These are phyloP conservation scores for Carassius auratus DNA, from an alignment of 2,113 vertebrate species.

Conservation along the genomic window DNA sequence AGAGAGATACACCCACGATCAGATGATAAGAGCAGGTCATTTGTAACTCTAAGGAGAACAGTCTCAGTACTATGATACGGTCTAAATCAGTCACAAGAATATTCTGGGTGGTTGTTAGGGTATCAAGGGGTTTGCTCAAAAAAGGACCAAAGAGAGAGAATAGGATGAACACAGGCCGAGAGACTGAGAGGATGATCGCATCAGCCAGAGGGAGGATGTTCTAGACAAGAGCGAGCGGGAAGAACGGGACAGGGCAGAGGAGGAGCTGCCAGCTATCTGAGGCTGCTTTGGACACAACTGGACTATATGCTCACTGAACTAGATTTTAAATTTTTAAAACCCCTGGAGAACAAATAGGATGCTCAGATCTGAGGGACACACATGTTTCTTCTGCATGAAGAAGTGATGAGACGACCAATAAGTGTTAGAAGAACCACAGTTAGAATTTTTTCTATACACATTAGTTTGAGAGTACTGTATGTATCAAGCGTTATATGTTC, in stretches of 20 bases:
- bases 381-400: neutral
- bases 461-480: neutral
- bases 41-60: too few relatives aligned
- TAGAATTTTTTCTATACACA: neutral
- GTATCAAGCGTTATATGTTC: neutral
- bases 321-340: neutral
- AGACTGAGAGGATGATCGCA: neutral
- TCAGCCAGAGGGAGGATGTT: conserved; percentile 5
- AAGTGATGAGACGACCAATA: conserved; percentile 2
- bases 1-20: too few relatives aligned
- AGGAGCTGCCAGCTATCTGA: neutral
- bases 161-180: neutral
- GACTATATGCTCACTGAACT: neutral
- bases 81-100: too few relatives aligned
- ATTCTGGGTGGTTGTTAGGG: neutral
- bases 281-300: neutral
- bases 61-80: too few relatives aligned
- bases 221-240: neutral
- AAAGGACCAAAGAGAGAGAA: neutral
- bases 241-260: neutral
- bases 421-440: neutral
- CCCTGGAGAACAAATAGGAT: neutral
- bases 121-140: neutral
- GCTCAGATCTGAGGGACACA: neutral
- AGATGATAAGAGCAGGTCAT: too few relatives aligned